Base-by-base conservation (phyloP, 2,797 vertebrate species). In the Micrastur ruficollis region DNA sequence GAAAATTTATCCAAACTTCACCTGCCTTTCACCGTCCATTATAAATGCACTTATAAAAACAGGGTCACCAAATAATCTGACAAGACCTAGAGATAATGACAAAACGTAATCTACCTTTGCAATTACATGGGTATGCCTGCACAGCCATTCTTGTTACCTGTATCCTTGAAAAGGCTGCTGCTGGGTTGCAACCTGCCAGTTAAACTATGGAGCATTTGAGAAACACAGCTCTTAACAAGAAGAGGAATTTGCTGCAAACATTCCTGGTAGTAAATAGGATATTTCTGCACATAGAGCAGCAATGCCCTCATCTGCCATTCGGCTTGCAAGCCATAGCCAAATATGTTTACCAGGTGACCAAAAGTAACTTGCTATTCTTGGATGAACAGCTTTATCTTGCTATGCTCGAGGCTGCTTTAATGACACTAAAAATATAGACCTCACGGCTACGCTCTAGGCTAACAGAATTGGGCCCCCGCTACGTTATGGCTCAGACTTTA, bases 371-470 rank as follows among this genome's bases (percentile, higher is more conserved):
- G 31, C 34, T 82, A 1, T 50, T 87, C 44, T 29, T 79, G 34
- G 47, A 53, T 50, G 46, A 92, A 56, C 16, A 62, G 11, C 19
- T 82, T 81, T 44, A 59, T 49, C 55, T 46, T 86, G 38, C 49
- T 58, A 6, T 36, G 13, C n/a, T 88, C 0, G 0, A 68, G 26
- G n/a, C 12, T 73, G 46, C n/a, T 73, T 82, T 61, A 58, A 74
- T 47, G 71, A 46, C 14, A 14, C 8, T 49, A 38, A 59, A 74
- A 87, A 68, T 46, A 72, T 5, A 85, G n/a, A 52, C 8, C 34
- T 93, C 12, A 2, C n/a, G 32, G 46, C 46, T 67, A 42, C 0
- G 0, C 1, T 1, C 34, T 36, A 29, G 21, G 56, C 34, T 84
- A 55, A 65, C 8, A 88, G 46, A 59, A 68, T 5, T 29, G 26